These are phyloP conservation scores for Ploceus nigricollis DNA, from an alignment of 2,113 vertebrate genomes.

Conservation along the genomic window DNA sequence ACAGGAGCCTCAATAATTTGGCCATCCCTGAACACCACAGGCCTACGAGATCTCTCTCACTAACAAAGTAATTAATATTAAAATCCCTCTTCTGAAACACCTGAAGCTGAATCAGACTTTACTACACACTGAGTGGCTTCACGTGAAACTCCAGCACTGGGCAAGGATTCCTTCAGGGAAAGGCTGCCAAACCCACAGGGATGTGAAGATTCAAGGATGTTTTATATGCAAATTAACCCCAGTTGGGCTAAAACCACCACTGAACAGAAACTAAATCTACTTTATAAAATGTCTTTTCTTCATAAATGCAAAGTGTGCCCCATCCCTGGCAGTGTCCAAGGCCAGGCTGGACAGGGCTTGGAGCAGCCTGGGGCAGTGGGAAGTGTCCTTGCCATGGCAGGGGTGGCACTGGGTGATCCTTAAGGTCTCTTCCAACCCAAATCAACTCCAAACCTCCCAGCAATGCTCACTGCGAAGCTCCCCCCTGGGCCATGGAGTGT, in stretches of 20 bases:
- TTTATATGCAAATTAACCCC: not conserved
- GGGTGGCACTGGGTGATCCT: not conserved
- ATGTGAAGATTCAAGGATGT: accelerated
- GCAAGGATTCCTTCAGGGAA: not conserved
- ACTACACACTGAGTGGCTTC: not conserved
- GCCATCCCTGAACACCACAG: not conserved
- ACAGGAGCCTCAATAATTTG: not conserved
- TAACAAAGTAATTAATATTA: not conserved
- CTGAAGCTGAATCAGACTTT: not conserved
- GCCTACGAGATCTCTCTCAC: accelerated
- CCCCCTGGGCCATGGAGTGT: not conserved
- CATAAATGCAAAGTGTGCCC: not conserved
- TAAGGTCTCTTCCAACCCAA: not conserved
- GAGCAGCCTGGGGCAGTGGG: not conserved
- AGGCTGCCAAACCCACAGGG: not conserved
- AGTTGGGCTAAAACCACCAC: not conserved
- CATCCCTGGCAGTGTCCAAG: not conserved
- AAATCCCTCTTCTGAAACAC: not conserved
- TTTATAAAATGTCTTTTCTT: not conserved
- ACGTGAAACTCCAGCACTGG: accelerated
- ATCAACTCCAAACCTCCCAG: too few relatives aligned
- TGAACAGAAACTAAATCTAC: not conserved
- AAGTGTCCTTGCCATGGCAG: not conserved
- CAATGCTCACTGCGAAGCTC: accelerated
- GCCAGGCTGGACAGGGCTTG: not conserved